phyloP scores from a whole-genome alignment of 2,113 vertebrate genomes.

The Phaethornis superciliosus region DNA sequence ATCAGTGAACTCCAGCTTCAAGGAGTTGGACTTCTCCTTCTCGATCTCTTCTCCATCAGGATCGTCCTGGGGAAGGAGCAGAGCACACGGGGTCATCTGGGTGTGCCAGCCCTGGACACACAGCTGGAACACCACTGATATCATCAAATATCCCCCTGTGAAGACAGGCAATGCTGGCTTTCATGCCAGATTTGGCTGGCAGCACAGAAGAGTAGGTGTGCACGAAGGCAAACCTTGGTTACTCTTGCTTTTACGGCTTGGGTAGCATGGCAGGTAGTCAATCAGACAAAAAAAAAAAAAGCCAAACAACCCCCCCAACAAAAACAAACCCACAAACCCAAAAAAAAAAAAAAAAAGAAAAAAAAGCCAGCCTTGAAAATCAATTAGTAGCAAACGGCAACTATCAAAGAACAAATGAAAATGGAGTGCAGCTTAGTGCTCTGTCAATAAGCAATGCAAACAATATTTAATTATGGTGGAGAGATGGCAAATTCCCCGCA shows the following conservation, averaged over 20 bases:
- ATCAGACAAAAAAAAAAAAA: constrained; percentile 43
- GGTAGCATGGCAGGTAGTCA: constrained; percentile 70
- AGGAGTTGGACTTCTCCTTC: constrained; percentile 80
- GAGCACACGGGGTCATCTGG: not conserved
- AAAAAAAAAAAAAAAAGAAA: not conserved
- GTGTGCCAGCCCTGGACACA: not conserved
- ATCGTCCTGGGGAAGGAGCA: constrained; percentile 79
- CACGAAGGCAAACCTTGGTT: fast-evolving
- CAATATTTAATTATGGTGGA: constrained; percentile 70
- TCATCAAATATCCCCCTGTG: not conserved
- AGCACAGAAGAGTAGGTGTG: not conserved
- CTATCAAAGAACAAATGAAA: constrained; percentile 76
- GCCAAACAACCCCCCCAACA: not conserved
- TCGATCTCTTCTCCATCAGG: constrained; percentile 87
- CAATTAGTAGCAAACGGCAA: constrained; percentile 79
- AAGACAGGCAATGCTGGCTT: not conserved
- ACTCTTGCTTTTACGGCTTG: constrained; percentile 19
- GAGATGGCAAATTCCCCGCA: not conserved
- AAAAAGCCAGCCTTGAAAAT: constrained; percentile 64
- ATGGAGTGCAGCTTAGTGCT: constrained; percentile 72
- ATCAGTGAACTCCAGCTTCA: constrained; percentile 92
- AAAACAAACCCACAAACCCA: not conserved
- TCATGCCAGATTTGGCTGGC: not conserved
- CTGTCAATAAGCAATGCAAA: constrained; percentile 77
- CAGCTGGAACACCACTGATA: fast-evolving